A percentile compares a stretch with the other conserved stretches of the same genome.
Conservation (phyloP, 2,888 invertebrate species). For the Steinernema carpocapsae region DNA sequence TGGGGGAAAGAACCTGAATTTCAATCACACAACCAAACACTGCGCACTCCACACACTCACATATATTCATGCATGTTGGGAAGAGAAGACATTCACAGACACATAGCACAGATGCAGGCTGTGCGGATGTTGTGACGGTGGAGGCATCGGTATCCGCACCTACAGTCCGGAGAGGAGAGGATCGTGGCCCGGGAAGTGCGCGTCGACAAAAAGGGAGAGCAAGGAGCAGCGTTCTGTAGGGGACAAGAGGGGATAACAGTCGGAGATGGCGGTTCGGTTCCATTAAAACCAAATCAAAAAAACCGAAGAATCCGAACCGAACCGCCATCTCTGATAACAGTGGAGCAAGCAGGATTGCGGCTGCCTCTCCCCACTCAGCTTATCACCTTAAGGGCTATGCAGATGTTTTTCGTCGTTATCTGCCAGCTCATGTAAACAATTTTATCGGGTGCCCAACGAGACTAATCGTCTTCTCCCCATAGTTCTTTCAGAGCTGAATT, state of each 20-base stretch:
- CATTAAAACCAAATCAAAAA: no score
- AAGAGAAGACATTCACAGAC: conserved; percentile 31
- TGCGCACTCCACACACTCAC: conserved; percentile 33
- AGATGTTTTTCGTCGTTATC: conserved; percentile 35
- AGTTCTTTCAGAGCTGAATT: neutral
- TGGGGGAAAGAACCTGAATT: conserved; percentile 35
- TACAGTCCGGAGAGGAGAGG: no score
- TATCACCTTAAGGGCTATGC: conserved; percentile 29
- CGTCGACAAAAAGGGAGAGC: neutral
- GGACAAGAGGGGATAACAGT: neutral
- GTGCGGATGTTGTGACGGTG: neutral
- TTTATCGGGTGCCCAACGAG: conserved; percentile 33
- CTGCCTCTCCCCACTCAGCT: conserved; percentile 13
- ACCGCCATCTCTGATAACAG: no score
- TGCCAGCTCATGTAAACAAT: conserved; percentile 34
- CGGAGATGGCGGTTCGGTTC: no score
- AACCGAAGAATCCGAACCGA: no score
- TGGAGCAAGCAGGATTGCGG: conserved; percentile 10
- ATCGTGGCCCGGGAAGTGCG: neutral
- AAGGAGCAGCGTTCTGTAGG: neutral
- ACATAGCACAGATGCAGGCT: conserved; percentile 29
- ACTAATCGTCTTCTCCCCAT: conserved; percentile 31
- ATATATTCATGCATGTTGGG: conserved; percentile 23
- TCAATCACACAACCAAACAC: conserved; percentile 33
- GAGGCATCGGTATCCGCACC: conserved; percentile 21